These are phyloP conservation scores for Pristiophorus japonicus DNA, from an alignment of 2,113 vertebrate species.

Conservation along the genomic window DNA sequence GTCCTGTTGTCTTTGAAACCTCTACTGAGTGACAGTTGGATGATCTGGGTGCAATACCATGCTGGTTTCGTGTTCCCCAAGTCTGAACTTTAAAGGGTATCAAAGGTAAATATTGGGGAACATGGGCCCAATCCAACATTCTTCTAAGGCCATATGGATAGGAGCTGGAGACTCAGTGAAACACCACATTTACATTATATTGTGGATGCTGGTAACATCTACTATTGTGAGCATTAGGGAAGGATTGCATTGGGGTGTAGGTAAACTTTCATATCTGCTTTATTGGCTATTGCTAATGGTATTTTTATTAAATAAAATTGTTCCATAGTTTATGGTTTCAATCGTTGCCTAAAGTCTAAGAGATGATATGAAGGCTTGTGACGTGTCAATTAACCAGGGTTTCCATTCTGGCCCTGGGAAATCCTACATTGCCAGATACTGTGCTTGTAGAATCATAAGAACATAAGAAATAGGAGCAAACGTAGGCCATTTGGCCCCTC, in stretches of 20 bases:
- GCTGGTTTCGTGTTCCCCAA: neutral
- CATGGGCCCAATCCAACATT: neutral
- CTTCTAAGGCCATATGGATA: neutral
- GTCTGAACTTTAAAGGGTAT: neutral
- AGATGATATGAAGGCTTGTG: neutral
- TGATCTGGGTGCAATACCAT: neutral
- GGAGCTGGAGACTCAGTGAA: neutral
- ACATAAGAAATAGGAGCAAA: too few species aligned
- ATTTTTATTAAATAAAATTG: neutral
- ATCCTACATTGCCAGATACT: too few species aligned
- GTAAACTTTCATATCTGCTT: neutral
- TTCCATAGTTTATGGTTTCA: neutral
- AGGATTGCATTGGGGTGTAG: neutral
- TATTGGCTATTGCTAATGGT: neutral
- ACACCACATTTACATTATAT: neutral
- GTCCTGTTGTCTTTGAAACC: neutral
- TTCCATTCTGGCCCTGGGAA: too few species aligned
- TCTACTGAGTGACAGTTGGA: neutral
- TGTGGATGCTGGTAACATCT: neutral
- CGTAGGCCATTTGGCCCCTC: too few species aligned
- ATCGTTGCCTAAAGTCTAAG: neutral
- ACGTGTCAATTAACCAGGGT: neutral
- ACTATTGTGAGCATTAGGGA: neutral
- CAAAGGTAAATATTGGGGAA: neutral
- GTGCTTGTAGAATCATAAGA: too few species aligned